Evolutionary conservation across 92 coral and sea anemone species (phyloP).

Genomic region (Micromussa lordhowensis): DNA sequence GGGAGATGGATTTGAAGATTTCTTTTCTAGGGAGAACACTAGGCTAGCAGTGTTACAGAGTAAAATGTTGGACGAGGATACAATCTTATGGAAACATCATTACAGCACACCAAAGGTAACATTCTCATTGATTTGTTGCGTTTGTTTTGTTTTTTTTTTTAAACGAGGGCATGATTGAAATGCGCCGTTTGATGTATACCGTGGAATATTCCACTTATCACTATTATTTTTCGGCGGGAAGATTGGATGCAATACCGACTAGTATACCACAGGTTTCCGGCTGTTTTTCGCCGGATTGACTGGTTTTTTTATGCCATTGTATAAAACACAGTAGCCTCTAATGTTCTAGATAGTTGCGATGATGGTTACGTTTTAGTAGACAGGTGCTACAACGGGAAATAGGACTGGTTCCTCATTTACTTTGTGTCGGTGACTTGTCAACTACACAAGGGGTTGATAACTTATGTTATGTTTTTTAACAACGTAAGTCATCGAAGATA

Average conservation of each 20-base stretch:
- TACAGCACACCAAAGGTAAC: constrained; percentile 90
- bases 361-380: neutral
- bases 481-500: too few species aligned
- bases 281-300: too few species aligned
- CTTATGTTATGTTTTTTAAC: neutral
- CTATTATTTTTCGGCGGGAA: too few species aligned
- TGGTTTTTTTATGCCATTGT: too few species aligned
- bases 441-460: neutral
- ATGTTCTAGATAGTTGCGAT: neutral
- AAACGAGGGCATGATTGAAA: too few species aligned
- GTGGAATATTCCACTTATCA: too few species aligned
- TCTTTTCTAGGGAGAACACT: constrained; percentile 71
- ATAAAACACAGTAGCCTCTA: neutral
- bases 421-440: too few species aligned
- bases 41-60: constrained; percentile 74
- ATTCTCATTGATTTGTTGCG: neutral
- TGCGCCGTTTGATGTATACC: too few species aligned
- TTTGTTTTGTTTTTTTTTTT: neutral
- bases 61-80: constrained; percentile 70
- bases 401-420: neutral
- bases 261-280: too few species aligned
- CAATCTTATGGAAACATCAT: constrained; percentile 81
- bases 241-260: too few species aligned
- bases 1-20: constrained; percentile 68
- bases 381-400: neutral